These are phyloP conservation scores for Neosalanx taihuensis DNA, from an alignment of 2,797 vertebrate genomes.

Conservation along the genomic window DNA sequence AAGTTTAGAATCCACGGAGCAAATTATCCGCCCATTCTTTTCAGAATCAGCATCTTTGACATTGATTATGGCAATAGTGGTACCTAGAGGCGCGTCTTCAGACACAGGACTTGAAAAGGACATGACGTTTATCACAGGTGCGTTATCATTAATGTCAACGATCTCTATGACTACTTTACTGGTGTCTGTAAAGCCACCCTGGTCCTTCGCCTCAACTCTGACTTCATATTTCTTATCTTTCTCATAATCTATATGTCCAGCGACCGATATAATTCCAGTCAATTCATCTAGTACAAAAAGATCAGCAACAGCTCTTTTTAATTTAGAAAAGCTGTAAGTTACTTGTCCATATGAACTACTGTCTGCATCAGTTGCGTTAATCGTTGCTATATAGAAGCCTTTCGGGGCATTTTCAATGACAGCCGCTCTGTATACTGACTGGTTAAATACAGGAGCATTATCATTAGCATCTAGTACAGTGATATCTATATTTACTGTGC, in stretches of 20 bases:
- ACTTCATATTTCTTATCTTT: slow-evolving; percentile 52
- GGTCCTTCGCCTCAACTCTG: slow-evolving; percentile 63
- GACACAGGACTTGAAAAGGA: slow-evolving; percentile 59
- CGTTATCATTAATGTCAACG: slow-evolving; percentile 67
- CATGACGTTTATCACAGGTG: slow-evolving; percentile 57
- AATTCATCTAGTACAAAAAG: slow-evolving; percentile 41
- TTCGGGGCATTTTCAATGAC: slow-evolving; percentile 56
- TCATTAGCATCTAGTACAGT: slow-evolving; percentile 57
- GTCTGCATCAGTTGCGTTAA: slow-evolving; percentile 62
- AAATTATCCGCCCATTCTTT: slow-evolving; percentile 62
- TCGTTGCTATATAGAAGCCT: slow-evolving; percentile 33
- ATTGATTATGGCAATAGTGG: slow-evolving; percentile 69
- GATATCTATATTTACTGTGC: slow-evolving; percentile 57
- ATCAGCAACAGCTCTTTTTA: slow-evolving; percentile 33
- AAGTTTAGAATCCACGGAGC: slow-evolving; percentile 50
- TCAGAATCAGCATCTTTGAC: slow-evolving; percentile 66
- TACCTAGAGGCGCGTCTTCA: slow-evolving; percentile 61
- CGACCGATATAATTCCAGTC: slow-evolving; percentile 49
- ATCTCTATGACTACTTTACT: slow-evolving; percentile 66
- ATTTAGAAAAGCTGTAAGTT: slow-evolving; percentile 52
- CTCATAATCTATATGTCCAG: slow-evolving; percentile 59
- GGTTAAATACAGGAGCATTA: slow-evolving; percentile 64
- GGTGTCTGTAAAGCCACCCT: slow-evolving; percentile 37
- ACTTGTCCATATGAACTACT: slow-evolving; percentile 43
- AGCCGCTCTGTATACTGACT: slow-evolving; percentile 48